Evolutionary conservation across 2,113 vertebrate genomes (phyloP).

Genomic region (Amphilophus citrinellus): DNA sequence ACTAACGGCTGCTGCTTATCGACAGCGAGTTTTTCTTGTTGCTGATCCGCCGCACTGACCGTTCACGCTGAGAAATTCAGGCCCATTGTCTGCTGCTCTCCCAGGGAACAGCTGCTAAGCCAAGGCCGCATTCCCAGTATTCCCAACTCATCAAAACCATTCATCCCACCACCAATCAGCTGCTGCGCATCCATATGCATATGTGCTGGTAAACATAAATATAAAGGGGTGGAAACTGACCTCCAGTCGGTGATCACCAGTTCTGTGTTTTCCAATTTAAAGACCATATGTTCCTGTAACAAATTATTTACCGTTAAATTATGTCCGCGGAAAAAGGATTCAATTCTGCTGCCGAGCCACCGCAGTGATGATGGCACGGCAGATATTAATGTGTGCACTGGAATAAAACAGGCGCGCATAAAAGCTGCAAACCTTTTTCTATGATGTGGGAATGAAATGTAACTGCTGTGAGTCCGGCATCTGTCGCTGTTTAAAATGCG

Average conservation of each 20-base stretch:
- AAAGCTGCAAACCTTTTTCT: neutral
- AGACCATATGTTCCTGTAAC: slow-evolving; percentile 34
- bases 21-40: neutral
- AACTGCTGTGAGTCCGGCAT: neutral
- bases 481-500: neutral
- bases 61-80: slow-evolving; percentile 78
- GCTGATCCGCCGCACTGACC: slow-evolving; percentile 37
- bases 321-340: neutral
- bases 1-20: neutral
- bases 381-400: neutral
- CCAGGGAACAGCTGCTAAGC: slow-evolving; percentile 86
- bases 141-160: slow-evolving; percentile 73
- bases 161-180: slow-evolving; percentile 71
- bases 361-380: neutral
- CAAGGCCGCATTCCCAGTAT: slow-evolving; percentile 74
- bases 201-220: slow-evolving; percentile 28
- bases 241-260: slow-evolving; percentile 22
- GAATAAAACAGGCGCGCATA: neutral
- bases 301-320: slow-evolving; percentile 33
- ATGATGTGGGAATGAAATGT: neutral
- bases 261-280: slow-evolving; percentile 4
- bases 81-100: slow-evolving; percentile 84
- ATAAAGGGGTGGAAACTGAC: slow-evolving; percentile 40
- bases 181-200: slow-evolving; percentile 73
- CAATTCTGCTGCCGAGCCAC: neutral